phyloP scores from a whole-genome alignment of 2,888 invertebrate genomes.

The Netelia virgata region DNA sequence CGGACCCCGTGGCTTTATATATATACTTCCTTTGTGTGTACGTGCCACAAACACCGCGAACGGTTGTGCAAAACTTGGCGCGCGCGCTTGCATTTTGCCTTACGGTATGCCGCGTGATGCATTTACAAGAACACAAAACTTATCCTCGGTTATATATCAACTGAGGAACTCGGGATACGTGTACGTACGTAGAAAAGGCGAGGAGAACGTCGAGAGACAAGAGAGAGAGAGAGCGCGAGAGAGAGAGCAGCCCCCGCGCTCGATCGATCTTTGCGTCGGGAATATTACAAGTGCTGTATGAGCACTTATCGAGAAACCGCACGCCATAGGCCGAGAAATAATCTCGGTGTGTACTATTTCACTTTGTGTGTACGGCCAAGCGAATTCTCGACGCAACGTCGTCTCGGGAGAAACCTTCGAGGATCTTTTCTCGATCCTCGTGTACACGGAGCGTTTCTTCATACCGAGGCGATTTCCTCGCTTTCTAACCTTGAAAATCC shows the following conservation, averaged over 20 bases:
- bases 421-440: conserved; percentile 10
- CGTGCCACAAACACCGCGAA: conserved; percentile 39
- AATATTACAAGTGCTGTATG: conserved; percentile 12
- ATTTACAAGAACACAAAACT: conserved; percentile 37
- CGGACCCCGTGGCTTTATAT: conserved; percentile 8
- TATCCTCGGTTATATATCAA: conserved; percentile 2
- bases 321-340: conserved; percentile 31
- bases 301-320: conserved; percentile 39
- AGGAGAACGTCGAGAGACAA: conserved; percentile 26
- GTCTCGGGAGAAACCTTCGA: neutral
- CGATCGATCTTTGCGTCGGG: conserved; percentile 44
- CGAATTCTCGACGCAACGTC: neutral
- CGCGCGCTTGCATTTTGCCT: conserved; percentile 12
- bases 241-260: conserved; percentile 5
- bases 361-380: conserved; percentile 2
- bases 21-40: conserved; percentile 21
- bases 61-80: conserved; percentile 40
- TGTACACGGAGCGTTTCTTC: neutral
- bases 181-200: neutral
- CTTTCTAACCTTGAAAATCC: neutral
- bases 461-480: neutral
- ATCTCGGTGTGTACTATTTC: neutral
- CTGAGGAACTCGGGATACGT: conserved; percentile 34
- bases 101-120: conserved; percentile 19
- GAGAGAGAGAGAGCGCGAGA: conserved; percentile 7